These are phyloP conservation scores for Bovichtus variegatus DNA, from an alignment of 2,797 vertebrate genomes.

Conservation along the genomic window DNA sequence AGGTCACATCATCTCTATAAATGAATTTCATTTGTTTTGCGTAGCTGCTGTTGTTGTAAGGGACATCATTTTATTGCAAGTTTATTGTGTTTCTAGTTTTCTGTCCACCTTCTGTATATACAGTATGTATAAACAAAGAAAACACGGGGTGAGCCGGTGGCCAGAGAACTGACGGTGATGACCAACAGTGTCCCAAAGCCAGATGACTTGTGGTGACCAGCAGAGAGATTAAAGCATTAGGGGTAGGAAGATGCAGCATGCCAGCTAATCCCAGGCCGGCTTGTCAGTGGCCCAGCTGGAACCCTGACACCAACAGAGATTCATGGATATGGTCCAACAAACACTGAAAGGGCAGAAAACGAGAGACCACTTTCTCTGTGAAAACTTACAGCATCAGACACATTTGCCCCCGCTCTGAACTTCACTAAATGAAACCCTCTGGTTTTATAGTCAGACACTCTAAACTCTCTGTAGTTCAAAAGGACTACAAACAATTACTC, in stretches of 20 bases:
- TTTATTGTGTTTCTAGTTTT: neutral
- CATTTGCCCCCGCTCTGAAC: neutral
- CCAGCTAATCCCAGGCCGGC: constrained; percentile 79
- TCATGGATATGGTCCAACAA: constrained; percentile 25
- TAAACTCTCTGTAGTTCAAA: constrained; percentile 45
- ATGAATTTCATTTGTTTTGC: rapidly evolving
- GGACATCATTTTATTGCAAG: neutral
- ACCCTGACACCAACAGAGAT: constrained; percentile 66
- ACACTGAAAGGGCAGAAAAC: constrained; percentile 13
- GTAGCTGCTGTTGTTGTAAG: neutral
- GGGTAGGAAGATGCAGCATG: constrained; percentile 81
- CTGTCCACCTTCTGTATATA: neutral
- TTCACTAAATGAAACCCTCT: constrained; percentile 22
- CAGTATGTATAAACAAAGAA: constrained; percentile 17
- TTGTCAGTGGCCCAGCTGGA: constrained; percentile 76
- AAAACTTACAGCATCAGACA: neutral
- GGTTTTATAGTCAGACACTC: constrained; percentile 16
- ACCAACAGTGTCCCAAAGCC: constrained; percentile 54
- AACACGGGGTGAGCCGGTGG: constrained; percentile 11
- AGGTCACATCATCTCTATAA: neutral
- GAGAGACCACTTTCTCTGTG: too few relatives aligned
- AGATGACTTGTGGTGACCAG: constrained; percentile 65
- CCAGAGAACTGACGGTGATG: constrained; percentile 31
- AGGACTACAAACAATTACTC: constrained; percentile 38
- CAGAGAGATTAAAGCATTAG: constrained; percentile 86